A percentile compares a stretch with the other conserved stretches of the same genome.
Conservation (phyloP, 2,888 invertebrate genomes). For the Esperia sulphurella region DNA sequence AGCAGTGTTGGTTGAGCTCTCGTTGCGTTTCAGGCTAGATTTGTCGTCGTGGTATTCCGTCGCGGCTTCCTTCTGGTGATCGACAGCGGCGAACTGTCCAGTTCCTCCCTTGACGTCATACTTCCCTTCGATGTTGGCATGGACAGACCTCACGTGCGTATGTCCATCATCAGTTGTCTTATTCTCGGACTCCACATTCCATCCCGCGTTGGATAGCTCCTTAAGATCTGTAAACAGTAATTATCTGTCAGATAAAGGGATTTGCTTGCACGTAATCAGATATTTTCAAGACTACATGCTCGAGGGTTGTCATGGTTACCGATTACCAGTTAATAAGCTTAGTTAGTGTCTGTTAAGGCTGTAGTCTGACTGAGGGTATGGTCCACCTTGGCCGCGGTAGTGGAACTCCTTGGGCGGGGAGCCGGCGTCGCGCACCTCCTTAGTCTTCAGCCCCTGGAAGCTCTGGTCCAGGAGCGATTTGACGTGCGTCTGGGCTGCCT, state of each 20-base stretch:
- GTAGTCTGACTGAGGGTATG: conserved; percentile 24
- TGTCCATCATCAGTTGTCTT: conserved; percentile 82
- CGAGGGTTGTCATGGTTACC: conserved; percentile 10
- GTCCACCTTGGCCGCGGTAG: conserved; percentile 70
- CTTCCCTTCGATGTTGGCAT: conserved; percentile 82
- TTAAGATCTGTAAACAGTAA: conserved; percentile 60
- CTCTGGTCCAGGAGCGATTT: conserved; percentile 87
- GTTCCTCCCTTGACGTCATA: conserved; percentile 83
- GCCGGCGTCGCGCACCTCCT: conserved; percentile 88
- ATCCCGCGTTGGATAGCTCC: conserved; percentile 78
- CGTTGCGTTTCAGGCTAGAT: conserved; percentile 60
- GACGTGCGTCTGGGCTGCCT: conserved; percentile 79
- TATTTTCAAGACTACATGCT: not conserved
- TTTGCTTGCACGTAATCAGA: not conserved
- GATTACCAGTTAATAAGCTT: conserved; percentile 54
- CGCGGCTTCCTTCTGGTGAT: conserved; percentile 77
- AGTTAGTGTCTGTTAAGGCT: conserved; percentile 57
- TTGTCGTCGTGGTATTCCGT: conserved; percentile 66
- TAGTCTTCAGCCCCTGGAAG: conserved; percentile 87
- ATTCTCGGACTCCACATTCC: conserved; percentile 83
- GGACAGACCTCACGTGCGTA: conserved; percentile 77
- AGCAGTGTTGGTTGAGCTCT: conserved; percentile 52
- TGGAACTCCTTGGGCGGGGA: conserved; percentile 84
- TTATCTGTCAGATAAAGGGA: not conserved
- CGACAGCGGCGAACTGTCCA: conserved; percentile 81